phyloP scores from a whole-genome alignment of 2,113 vertebrate genomes.

The Cyanoramphus novaezelandiae region DNA sequence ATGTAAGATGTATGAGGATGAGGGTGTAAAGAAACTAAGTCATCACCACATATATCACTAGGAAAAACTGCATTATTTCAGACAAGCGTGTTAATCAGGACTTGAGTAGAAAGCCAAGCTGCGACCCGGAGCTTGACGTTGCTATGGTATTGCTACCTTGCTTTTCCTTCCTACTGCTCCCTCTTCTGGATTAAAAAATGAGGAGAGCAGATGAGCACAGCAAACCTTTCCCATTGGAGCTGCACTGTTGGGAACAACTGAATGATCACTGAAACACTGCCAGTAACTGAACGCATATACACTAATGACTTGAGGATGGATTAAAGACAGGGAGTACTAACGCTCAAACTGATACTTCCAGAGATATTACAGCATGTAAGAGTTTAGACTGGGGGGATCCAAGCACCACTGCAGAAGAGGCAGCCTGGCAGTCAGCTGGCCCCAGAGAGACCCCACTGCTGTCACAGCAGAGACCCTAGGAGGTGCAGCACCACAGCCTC shows the following conservation, averaged over 20 bases:
- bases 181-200: background rate
- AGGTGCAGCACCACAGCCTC: background rate
- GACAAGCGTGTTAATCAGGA: rapidly evolving
- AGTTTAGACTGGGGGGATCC: background rate
- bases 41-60: background rate
- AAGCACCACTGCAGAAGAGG: background rate
- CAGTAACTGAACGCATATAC: background rate
- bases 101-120: background rate
- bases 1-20: rapidly evolving
- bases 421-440: background rate
- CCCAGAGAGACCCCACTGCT: rapidly evolving
- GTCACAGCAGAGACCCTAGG: rapidly evolving
- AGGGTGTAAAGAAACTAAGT: background rate
- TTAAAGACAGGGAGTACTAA: background rate
- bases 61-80: background rate
- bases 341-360: background rate
- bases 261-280: rapidly evolving
- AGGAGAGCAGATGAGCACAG: background rate
- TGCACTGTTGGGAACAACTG: rapidly evolving
- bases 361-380: background rate
- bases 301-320: background rate
- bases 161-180: background rate
- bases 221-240: background rate
- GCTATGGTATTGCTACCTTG: background rate
- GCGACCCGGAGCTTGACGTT: rapidly evolving